Conservation (phyloP, 2,797 vertebrate species). For the Pyrrhura leucotis region DNA sequence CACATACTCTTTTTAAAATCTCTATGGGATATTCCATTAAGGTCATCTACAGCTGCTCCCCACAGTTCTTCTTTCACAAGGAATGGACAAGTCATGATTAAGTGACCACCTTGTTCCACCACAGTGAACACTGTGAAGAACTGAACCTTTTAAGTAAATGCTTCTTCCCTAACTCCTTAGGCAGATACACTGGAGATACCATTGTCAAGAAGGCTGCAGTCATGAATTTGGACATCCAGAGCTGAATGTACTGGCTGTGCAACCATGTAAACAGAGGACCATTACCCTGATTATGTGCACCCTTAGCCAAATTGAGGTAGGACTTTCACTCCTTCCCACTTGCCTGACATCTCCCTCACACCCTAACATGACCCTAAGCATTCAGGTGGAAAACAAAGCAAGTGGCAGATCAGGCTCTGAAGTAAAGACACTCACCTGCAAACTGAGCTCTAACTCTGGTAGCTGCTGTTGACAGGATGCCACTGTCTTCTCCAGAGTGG, state of each 20-base stretch:
- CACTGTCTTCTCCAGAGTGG: slow-evolving; percentile 92
- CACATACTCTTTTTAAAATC: background rate
- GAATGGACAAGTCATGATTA: background rate
- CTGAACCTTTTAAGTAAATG: background rate
- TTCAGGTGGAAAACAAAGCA: background rate
- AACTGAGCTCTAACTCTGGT: slow-evolving; percentile 89
- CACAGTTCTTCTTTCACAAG: background rate
- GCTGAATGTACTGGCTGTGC: background rate
- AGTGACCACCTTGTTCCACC: background rate
- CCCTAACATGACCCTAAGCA: background rate
- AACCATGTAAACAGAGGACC: background rate
- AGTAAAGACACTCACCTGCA: slow-evolving; percentile 79
- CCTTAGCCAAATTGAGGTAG: background rate
- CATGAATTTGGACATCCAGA: background rate
- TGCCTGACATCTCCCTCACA: background rate
- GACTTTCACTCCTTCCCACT: background rate
- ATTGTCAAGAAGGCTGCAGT: background rate
- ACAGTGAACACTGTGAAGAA: background rate
- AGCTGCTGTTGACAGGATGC: slow-evolving; percentile 89
- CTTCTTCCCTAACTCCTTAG: background rate
- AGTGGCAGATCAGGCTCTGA: background rate
- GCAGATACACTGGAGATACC: background rate
- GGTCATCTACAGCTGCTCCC: background rate
- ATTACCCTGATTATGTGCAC: background rate
- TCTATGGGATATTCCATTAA: background rate